These are phyloP conservation scores for Gavialis gangeticus DNA, from an alignment of 2,113 vertebrate species.

Conservation along the genomic window DNA sequence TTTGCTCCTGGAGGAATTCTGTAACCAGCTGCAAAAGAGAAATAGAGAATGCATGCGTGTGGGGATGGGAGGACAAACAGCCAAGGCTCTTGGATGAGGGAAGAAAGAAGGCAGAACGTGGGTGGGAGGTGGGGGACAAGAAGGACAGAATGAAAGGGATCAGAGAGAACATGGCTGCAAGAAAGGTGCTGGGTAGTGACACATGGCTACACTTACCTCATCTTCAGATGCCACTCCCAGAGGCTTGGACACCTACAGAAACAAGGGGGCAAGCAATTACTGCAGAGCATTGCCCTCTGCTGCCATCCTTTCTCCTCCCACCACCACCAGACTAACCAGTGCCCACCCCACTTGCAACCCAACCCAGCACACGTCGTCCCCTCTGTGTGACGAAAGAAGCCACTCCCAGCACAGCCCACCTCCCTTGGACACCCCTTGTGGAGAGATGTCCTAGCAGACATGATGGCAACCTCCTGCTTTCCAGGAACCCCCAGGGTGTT, in stretches of 20 bases:
- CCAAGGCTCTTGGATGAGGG: rapidly evolving
- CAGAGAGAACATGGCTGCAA: not conserved
- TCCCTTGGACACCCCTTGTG: too few species aligned
- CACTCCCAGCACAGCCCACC: too few species aligned
- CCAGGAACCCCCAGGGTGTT: too few species aligned
- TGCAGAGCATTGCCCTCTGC: not conserved
- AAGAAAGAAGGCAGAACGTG: not conserved
- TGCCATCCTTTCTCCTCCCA: not conserved
- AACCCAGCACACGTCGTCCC: too few species aligned
- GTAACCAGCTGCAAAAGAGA: conserved; percentile 88
- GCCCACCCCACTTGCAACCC: not conserved
- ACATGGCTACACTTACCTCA: conserved; percentile 83
- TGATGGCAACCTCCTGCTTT: too few species aligned
- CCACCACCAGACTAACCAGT: not conserved
- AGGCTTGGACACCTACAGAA: conserved; percentile 87
- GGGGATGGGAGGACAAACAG: not conserved
- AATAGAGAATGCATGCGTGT: not conserved
- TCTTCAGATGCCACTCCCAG: conserved; percentile 92
- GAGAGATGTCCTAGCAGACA: too few species aligned
- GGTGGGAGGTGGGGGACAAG: not conserved
- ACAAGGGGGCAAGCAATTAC: not conserved
- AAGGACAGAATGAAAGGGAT: not conserved
- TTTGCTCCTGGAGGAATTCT: conserved; percentile 92
- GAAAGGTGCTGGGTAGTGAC: rapidly evolving
- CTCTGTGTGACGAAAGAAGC: not conserved